phyloP scores from a whole-genome alignment of 1,140 invertebrate species.

The Orussus abietinus region DNA sequence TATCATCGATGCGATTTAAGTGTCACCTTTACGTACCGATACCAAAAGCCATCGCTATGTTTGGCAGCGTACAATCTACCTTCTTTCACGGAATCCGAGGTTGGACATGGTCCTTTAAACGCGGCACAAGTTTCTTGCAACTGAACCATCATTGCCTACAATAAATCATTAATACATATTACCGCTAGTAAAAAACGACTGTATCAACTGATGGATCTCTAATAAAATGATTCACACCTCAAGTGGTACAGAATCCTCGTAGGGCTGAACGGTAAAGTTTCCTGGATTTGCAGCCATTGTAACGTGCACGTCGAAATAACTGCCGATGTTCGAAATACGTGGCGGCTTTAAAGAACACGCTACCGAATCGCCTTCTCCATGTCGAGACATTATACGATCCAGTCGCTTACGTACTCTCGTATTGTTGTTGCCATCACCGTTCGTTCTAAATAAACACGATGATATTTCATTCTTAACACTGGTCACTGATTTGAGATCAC shows the following conservation, averaged over 20 bases:
- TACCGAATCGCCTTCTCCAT: constrained; percentile 12
- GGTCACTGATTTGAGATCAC: too few relatives aligned
- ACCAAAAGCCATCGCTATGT: constrained; percentile 56
- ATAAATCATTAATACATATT: constrained; percentile 3
- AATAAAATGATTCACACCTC: too few relatives aligned
- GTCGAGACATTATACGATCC: constrained; percentile 11
- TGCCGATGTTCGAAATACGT: constrained; percentile 39
- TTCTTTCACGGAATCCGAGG: constrained; percentile 40
- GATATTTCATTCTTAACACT: too few relatives aligned
- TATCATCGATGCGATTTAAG: neutral
- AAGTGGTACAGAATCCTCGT: constrained; percentile 16
- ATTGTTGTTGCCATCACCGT: constrained; percentile 33
- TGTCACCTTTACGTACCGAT: constrained; percentile 49
- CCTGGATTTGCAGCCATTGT: constrained; percentile 59
- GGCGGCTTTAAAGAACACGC: constrained; percentile 32
- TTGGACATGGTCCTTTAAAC: constrained; percentile 36
- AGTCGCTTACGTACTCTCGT: constrained; percentile 23
- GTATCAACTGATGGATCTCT: too few relatives aligned
- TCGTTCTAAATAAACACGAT: constrained; percentile 19
- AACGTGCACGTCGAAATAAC: constrained; percentile 58
- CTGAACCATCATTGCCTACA: constrained; percentile 52
- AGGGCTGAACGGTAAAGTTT: constrained; percentile 54
- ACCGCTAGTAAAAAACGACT: too few relatives aligned
- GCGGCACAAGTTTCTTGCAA: constrained; percentile 52
- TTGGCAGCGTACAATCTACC: constrained; percentile 56